Conservation (phyloP, 2,797 vertebrate species). For the Danio jaintianensis region DNA sequence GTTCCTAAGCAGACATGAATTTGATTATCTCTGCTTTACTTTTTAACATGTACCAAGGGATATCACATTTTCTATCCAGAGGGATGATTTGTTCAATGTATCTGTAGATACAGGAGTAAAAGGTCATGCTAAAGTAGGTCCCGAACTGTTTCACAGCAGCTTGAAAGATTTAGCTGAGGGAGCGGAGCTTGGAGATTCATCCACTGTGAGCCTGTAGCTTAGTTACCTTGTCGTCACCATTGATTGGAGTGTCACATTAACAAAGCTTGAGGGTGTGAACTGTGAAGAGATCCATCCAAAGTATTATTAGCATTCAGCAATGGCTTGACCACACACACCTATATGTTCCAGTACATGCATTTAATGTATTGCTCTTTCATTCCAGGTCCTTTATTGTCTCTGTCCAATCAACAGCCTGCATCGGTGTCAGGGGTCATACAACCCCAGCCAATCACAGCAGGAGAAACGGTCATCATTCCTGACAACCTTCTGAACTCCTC, state of each 20-base stretch:
- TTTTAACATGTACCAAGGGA: constrained; percentile 52
- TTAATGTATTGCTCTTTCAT: not conserved
- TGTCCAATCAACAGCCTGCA: constrained; percentile 82
- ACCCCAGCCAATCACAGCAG: constrained; percentile 91
- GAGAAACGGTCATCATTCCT: constrained; percentile 95
- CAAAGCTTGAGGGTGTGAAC: not conserved
- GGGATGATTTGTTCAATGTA: constrained; percentile 70
- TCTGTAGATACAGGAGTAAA: constrained; percentile 65
- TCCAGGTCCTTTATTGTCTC: constrained; percentile 84
- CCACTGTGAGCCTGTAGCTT: not conserved
- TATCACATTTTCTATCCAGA: constrained; percentile 53
- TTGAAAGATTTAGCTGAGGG: constrained; percentile 38
- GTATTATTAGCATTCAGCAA: not conserved
- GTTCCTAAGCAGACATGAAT: not conserved
- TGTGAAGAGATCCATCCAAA: constrained; percentile 2
- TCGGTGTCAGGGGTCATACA: constrained; percentile 88
- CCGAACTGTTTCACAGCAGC: constrained; percentile 52
- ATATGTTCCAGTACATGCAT: constrained; percentile 7
- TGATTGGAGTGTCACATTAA: constrained; percentile 11
- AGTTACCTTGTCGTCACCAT: not conserved
- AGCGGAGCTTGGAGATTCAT: constrained; percentile 17
- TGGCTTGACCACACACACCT: not conserved
- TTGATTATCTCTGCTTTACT: not conserved
- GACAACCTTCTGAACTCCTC: constrained; percentile 95
- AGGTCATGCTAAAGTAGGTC: constrained; percentile 9